Conservation (phyloP, 2,888 invertebrate genomes). For the Megamerina dolium region DNA sequence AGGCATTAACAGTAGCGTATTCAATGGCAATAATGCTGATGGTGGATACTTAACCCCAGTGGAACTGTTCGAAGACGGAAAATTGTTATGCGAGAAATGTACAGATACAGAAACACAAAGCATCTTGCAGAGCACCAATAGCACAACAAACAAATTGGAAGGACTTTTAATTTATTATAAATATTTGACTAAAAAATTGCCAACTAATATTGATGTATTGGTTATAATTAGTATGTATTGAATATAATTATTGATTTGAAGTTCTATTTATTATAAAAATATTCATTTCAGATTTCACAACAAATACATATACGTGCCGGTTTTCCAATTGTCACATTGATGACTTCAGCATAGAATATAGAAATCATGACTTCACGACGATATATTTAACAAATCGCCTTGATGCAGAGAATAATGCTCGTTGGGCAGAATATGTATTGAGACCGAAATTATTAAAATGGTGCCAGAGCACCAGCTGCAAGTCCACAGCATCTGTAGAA, state of each 20-base stretch:
- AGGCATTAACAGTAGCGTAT: conserved; percentile 24
- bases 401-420: conserved; percentile 14
- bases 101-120: too few species aligned
- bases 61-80: too few species aligned
- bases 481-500: conserved; percentile 8
- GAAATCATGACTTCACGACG: conserved; percentile 20
- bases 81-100: too few species aligned
- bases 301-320: conserved; percentile 28
- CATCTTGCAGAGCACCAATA: too few species aligned
- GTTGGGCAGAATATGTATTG: conserved; percentile 37
- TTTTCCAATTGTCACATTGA: conserved; percentile 25
- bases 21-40: conserved; percentile 4
- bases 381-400: conserved; percentile 12
- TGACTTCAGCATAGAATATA: conserved; percentile 29
- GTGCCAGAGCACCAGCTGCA: conserved; percentile 23
- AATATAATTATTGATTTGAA: too few species aligned
- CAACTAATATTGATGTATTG: too few species aligned
- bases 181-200: conserved; percentile 33
- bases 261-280: too few species aligned
- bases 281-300: conserved; percentile 33
- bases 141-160: conserved; percentile 20
- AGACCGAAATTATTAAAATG: conserved; percentile 53
- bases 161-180: conserved; percentile 32
- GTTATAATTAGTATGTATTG: conserved; percentile 39
- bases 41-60: background rate